phyloP scores from a whole-genome alignment of 2,888 invertebrate species.

The Rotaria magnacalcarata region DNA sequence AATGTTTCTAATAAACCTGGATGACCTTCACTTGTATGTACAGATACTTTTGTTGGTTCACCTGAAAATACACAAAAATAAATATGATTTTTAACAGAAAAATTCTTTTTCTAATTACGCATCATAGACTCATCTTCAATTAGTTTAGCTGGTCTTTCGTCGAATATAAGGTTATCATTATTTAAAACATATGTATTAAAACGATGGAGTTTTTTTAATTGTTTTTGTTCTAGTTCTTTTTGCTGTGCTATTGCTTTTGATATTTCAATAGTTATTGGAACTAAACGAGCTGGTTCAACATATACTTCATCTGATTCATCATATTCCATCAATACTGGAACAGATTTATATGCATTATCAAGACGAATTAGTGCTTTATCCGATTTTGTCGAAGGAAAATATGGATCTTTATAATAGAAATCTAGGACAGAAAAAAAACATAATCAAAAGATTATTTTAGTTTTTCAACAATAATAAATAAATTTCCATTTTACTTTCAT shows the following conservation, averaged over 20 bases:
- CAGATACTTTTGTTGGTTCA: not conserved
- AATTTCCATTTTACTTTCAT: not conserved
- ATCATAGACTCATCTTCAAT: not conserved
- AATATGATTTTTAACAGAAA: too few species aligned
- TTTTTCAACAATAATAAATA: too few species aligned
- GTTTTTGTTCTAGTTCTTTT: not conserved
- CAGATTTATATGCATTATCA: not conserved
- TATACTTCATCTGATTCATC: not conserved
- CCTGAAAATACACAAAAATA: not conserved
- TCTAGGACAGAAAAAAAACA: not conserved
- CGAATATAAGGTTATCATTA: not conserved
- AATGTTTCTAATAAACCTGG: constrained; percentile 4
- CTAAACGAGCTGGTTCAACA: not conserved
- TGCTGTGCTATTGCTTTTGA: not conserved
- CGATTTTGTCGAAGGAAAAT: not conserved
- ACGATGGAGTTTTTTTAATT: not conserved
- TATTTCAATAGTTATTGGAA: not conserved
- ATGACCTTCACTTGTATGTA: not conserved
- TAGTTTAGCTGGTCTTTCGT: not conserved
- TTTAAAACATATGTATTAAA: not conserved
- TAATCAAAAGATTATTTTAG: too few species aligned
- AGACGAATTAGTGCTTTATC: not conserved
- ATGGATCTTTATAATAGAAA: not conserved
- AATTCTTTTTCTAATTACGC: not conserved
- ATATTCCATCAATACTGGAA: not conserved